Conservation (phyloP, 2,797 vertebrate genomes). For the Capromys pilorides region DNA sequence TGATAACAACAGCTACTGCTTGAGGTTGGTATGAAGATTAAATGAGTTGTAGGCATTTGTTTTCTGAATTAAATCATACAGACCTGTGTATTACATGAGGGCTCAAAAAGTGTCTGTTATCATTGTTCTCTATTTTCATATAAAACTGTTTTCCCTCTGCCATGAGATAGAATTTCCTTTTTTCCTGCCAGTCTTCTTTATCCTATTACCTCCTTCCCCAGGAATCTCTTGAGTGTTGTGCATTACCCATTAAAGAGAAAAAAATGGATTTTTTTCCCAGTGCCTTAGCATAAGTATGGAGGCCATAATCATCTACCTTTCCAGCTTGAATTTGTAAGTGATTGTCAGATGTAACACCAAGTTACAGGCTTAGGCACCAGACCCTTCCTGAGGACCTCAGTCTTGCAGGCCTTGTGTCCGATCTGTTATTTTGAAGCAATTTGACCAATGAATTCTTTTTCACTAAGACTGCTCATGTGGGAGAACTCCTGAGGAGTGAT, state of each 20-base stretch:
- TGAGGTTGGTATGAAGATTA: background rate
- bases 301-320: background rate
- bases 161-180: background rate
- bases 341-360: background rate
- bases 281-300: background rate
- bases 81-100: background rate
- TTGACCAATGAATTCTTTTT: background rate
- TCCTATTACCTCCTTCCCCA: background rate
- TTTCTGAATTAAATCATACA: background rate
- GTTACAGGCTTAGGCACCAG: background rate
- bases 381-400: background rate
- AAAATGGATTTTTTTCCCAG: background rate
- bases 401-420: background rate
- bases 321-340: background rate
- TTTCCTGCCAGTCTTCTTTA: background rate
- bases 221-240: background rate
- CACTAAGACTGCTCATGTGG: background rate
- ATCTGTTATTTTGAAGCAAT: background rate
- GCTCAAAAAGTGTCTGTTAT: background rate
- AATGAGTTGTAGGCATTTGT: background rate
- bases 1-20: background rate
- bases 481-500: background rate
- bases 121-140: constrained; percentile 9
- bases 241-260: background rate
- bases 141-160: background rate